Conservation (phyloP, 2,797 vertebrate genomes). For the Ctenosaura bakeri region DNA sequence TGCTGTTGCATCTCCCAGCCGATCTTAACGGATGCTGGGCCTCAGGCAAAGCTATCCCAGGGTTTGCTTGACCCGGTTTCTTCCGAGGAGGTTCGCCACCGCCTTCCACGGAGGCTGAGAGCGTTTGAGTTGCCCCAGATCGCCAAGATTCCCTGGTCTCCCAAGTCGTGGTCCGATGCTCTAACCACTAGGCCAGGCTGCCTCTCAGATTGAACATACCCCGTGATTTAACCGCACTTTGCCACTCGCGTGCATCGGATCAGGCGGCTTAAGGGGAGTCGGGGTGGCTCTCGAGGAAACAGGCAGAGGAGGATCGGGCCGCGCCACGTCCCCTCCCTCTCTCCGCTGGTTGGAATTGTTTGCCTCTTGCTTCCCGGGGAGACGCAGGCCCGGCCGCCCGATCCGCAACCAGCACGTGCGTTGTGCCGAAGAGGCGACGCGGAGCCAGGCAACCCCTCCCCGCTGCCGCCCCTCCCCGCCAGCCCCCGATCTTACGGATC, state of each 20-base stretch:
- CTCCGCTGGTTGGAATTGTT: background rate
- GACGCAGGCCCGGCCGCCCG: background rate
- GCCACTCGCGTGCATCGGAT: background rate
- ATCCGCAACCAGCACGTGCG: background rate
- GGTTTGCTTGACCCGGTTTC: too few relatives aligned
- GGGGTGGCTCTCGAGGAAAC: too few relatives aligned
- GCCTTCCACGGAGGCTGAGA: too few relatives aligned
- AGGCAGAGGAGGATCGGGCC: background rate
- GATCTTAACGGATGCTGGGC: too few relatives aligned
- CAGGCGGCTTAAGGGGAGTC: background rate
- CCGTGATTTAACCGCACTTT: too few relatives aligned
- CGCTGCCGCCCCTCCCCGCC: too few relatives aligned
- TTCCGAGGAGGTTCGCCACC: too few relatives aligned
- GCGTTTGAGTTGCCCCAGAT: background rate
- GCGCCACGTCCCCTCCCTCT: fast-evolving
- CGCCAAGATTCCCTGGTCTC: too few relatives aligned
- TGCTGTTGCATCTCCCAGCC: too few relatives aligned
- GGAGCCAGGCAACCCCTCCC: background rate
- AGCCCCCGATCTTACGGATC: too few relatives aligned
- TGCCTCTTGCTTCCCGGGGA: background rate
- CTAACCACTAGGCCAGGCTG: background rate
- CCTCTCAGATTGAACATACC: too few relatives aligned
- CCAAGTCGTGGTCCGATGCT: background rate
- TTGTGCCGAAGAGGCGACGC: background rate
- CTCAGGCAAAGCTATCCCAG: too few relatives aligned